Conservation (phyloP, 1,140 invertebrate species). For the Xylocopa sonorina region DNA sequence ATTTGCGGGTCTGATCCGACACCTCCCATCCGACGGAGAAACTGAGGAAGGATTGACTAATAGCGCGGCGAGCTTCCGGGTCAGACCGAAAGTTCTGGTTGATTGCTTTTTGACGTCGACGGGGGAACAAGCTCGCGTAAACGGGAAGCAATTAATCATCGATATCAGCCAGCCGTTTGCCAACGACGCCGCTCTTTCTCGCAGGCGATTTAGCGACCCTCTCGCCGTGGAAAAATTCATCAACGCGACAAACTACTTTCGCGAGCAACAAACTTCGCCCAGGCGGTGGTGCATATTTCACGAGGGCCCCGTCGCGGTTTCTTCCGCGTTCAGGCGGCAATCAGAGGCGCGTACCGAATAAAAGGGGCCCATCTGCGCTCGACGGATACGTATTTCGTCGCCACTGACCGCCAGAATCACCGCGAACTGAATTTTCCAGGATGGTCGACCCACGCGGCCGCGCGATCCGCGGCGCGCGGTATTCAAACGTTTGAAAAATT, state of each 20-base stretch:
- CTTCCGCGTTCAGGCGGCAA: too few species aligned
- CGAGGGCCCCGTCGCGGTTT: too few species aligned
- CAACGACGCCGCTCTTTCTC: not conserved
- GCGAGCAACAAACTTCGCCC: not conserved
- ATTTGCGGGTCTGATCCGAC: not conserved
- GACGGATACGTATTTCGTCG: not conserved
- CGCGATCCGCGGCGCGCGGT: not conserved
- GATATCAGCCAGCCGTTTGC: not conserved
- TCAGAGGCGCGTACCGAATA: not conserved
- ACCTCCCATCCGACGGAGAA: not conserved
- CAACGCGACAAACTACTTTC: not conserved
- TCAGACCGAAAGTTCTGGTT: slow-evolving; percentile 5
- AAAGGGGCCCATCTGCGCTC: not conserved
- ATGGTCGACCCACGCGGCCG: too few species aligned
- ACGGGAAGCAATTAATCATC: slow-evolving; percentile 15
- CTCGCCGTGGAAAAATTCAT: not conserved
- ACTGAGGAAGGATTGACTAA: not conserved
- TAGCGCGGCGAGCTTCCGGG: too few species aligned
- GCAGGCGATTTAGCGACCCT: not conserved
- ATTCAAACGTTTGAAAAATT: slow-evolving; percentile 15
- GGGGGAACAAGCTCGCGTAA: not conserved
- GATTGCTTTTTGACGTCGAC: not conserved
- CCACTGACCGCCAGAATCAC: too few species aligned
- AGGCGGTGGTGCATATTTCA: too few species aligned
- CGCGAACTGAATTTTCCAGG: too few species aligned